A percentile compares a stretch with the other conserved stretches of the same genome.
Conservation (phyloP, 2,797 vertebrate genomes). For the Sebastes alutus region DNA sequence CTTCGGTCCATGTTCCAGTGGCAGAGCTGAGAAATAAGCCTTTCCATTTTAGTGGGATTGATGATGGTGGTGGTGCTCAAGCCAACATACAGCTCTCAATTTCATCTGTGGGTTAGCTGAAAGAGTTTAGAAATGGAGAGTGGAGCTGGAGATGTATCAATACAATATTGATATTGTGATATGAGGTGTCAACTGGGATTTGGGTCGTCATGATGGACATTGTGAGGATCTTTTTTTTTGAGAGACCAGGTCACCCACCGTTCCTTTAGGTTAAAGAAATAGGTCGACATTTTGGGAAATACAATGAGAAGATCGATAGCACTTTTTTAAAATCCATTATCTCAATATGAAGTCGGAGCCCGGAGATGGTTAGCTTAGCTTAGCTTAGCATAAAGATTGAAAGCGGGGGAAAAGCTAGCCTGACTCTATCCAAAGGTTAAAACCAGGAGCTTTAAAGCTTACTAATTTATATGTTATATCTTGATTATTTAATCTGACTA, state of each 20-base stretch:
- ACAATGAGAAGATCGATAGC: background rate
- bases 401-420: background rate
- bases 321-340: background rate
- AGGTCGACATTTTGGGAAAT: background rate
- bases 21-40: slow-evolving; percentile 67
- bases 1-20: slow-evolving; percentile 53
- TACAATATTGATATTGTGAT: slow-evolving; percentile 31
- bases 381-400: background rate
- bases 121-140: slow-evolving; percentile 25
- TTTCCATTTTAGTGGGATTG: slow-evolving; percentile 64
- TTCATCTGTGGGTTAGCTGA: slow-evolving; percentile 40
- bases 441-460: background rate
- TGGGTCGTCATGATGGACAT: slow-evolving; percentile 13
- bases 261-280: background rate
- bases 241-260: background rate
- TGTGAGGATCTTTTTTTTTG: background rate
- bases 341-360: background rate
- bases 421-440: background rate
- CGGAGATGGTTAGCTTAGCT: background rate
- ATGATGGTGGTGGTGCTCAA: slow-evolving; percentile 28
- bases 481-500: background rate
- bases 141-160: slow-evolving; percentile 16
- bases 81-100: slow-evolving; percentile 47
- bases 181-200: slow-evolving; percentile 20
- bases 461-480: background rate